Evolutionary conservation across 2,797 vertebrate species (phyloP).

Genomic region (Sylvilagus floridanus): DNA sequence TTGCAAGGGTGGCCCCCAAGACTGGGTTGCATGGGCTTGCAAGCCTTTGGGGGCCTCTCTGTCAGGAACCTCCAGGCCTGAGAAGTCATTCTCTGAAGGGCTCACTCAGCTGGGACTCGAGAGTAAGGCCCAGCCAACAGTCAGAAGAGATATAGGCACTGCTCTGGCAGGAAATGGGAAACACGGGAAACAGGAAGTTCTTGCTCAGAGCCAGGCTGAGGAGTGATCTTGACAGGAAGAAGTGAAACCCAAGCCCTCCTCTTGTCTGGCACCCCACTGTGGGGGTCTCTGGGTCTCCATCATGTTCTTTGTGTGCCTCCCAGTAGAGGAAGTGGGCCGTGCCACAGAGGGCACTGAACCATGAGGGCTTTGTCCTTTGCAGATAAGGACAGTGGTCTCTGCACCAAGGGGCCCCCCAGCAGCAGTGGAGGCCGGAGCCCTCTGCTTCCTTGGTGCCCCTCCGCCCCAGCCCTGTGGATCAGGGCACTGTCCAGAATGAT

Average conservation of each 20-base stretch:
- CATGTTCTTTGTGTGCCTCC: neutral
- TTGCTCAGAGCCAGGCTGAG: neutral
- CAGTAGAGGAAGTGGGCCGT: neutral
- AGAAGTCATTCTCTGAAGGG: neutral
- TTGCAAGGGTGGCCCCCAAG: neutral
- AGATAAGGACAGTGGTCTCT: neutral
- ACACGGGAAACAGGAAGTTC: neutral
- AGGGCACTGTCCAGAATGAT: neutral
- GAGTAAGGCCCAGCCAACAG: neutral
- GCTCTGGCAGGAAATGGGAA: neutral
- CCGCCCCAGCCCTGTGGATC: neutral
- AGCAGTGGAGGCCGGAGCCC: accelerated
- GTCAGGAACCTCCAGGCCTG: neutral
- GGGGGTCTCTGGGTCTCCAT: neutral
- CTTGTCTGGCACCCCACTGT: neutral
- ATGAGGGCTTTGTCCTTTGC: accelerated
- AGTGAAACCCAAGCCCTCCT: neutral
- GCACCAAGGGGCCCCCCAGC: neutral
- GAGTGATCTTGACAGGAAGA: neutral
- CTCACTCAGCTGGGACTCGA: neutral
- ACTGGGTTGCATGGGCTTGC: neutral
- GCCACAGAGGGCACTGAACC: neutral
- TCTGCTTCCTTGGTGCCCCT: too few species aligned
- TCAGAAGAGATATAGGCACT: neutral
- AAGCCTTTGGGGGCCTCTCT: neutral